These are phyloP conservation scores for Cerastis leucographa DNA, from an alignment of 2,888 invertebrate species.

Conservation along the genomic window DNA sequence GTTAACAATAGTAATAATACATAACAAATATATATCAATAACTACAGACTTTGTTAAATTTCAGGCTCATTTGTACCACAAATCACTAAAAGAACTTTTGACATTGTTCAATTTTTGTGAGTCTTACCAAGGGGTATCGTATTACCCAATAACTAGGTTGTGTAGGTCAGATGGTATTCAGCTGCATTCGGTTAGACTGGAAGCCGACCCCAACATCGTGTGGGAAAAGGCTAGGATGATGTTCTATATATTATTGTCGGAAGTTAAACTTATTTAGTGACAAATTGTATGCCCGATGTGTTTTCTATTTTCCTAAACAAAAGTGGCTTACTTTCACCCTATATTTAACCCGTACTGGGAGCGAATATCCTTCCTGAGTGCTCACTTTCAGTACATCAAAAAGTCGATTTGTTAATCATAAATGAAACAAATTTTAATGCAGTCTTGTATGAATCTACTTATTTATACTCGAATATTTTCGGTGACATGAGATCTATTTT, in stretches of 20 bases:
- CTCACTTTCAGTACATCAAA: neutral
- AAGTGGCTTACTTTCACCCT: neutral
- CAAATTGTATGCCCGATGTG: neutral
- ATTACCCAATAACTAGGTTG: neutral
- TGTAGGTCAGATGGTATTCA: neutral
- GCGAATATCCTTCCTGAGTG: neutral
- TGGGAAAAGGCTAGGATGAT: neutral
- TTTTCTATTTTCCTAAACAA: neutral
- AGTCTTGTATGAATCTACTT: neutral
- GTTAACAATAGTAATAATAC: conserved; percentile 28
- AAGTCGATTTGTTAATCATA: neutral
- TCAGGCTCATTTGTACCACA: neutral
- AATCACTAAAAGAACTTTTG: neutral
- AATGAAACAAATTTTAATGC: neutral
- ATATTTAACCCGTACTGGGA: neutral
- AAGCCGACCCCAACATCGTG: neutral
- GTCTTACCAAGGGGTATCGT: neutral
- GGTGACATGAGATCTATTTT: neutral
- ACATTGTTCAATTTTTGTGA: neutral
- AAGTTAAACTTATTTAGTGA: neutral
- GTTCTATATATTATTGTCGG: neutral
- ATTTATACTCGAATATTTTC: conserved; percentile 10
- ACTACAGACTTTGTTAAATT: conserved; percentile 20
- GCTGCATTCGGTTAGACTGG: neutral
- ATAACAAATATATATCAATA: neutral